A percentile compares a stretch with the other conserved stretches of the same genome.
Conservation (phyloP, 2,888 invertebrate species). For the Metacarcinus magister region DNA sequence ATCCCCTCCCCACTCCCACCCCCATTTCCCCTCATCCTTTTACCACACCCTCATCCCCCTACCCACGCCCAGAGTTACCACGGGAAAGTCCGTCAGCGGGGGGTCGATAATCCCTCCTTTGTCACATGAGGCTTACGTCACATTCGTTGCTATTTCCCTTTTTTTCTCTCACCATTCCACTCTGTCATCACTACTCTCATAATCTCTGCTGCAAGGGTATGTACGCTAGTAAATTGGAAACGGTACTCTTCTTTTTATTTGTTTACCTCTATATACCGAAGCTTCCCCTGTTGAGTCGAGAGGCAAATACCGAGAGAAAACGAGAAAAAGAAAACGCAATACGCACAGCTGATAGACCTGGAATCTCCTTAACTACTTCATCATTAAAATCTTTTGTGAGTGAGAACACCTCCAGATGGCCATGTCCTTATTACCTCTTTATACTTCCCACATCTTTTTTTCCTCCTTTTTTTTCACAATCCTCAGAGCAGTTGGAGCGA, state of each 20-base stretch:
- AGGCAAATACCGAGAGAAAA: neutral
- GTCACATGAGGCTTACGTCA: constrained; percentile 56
- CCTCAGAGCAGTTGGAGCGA: neutral
- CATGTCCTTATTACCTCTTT: neutral
- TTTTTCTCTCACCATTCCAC: constrained; percentile 34
- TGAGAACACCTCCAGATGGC: neutral
- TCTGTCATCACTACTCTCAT: neutral
- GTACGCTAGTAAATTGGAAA: constrained; percentile 8
- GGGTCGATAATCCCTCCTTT: constrained; percentile 58
- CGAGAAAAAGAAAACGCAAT: neutral
- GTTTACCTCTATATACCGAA: neutral
- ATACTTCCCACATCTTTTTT: neutral
- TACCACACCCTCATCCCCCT: no score
- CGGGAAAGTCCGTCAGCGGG: constrained; percentile 18
- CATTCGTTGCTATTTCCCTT: neutral
- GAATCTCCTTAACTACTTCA: neutral
- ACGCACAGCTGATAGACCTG: neutral
- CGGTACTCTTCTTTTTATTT: neutral
- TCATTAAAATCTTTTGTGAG: neutral
- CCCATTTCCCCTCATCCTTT: neutral
- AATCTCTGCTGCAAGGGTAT: neutral
- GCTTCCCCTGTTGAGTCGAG: neutral
- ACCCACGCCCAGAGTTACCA: constrained; percentile 40
- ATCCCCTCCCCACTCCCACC: neutral
- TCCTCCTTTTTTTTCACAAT: neutral